Base-by-base conservation (phyloP, 2,888 invertebrate species). In the Meganola albula region DNA sequence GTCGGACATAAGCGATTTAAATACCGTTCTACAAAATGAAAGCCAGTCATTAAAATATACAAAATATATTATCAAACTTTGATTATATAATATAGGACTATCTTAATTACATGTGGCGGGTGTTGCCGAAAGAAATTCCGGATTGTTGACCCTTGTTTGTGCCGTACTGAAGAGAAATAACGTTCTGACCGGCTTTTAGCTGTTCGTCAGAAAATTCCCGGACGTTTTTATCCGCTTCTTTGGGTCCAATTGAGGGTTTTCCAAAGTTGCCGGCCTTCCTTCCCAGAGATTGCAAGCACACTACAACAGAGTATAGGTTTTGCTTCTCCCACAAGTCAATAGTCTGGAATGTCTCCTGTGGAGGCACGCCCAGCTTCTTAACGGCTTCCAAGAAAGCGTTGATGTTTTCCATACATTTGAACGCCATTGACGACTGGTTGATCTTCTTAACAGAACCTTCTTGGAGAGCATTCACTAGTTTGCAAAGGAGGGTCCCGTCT, bases 331-430 rank as follows among this genome's bases (percentile, higher is more conserved):
- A 98, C 31, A 99, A 89, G 77, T 99, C 99, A 26, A 98, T 97
- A n/a, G 98, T 98, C 82, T 98, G 97, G 90, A 98, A 98, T 18
- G 95, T 93, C 79, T 98, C 98, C 66, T 95, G 94, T 21, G 95
- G 90, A 1, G 96, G 95, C 11, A 99, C 97, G 27, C 98, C 99
- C 44, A 97, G 85, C 44, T 89, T 90, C 70, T 91, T 92, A 31
- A 93, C 95, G 10, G 92, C 93, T 50, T 93, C 93, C 43, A 97
- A 83, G 80, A 98, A 98, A 22, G 93, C 93, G 76, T 97, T 96
- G 58, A 99, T 98, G 73, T 99, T 99, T 78, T 99, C 98, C 98
- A 99, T 99, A 82, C 97, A 97, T 74, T 98, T 98, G 83, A 98
- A 99, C 29, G 95, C 97, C 92, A 96, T 93, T 53, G 91, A 89